Conservation (phyloP, 2,888 invertebrate genomes). For the Mesopsocus fuscifrons region DNA sequence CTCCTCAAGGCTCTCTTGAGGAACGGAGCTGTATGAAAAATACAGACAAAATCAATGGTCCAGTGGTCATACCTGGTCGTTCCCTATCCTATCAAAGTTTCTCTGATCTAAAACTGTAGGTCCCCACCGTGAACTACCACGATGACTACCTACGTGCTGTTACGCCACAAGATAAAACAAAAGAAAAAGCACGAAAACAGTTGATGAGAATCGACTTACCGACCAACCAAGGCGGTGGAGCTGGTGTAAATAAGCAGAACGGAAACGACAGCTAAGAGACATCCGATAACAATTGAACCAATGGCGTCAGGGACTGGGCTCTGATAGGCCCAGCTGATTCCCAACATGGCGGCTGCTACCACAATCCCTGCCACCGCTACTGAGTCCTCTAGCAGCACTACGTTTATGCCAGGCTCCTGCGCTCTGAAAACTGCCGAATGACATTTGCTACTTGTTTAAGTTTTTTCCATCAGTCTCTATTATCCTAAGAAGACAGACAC, state of each 20-base stretch:
- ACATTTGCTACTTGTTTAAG: too few relatives aligned
- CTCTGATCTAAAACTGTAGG: too few relatives aligned
- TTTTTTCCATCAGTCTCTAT: too few relatives aligned
- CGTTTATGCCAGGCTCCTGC: constrained; percentile 8
- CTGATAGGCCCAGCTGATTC: neutral
- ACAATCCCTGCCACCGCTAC: constrained; percentile 1
- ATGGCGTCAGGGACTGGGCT: constrained; percentile 4
- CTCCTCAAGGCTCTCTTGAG: neutral
- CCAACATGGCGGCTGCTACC: neutral
- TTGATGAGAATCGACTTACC: constrained; percentile 7
- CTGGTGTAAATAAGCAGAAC: constrained; percentile 6
- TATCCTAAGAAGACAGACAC: too few relatives aligned
- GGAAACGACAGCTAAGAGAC: constrained; percentile 3
- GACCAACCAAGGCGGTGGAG: constrained; percentile 2
- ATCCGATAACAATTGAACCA: constrained; percentile 6
- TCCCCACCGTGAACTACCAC: too few relatives aligned
- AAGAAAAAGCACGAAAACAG: too few relatives aligned
- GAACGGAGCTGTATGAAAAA: neutral
- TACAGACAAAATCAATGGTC: neutral
- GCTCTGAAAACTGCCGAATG: neutral
- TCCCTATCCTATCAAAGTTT: too few relatives aligned
- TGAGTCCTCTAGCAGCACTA: constrained; percentile 7
- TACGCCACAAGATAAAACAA: too few relatives aligned
- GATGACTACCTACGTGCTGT: too few relatives aligned
- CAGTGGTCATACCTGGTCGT: neutral